Base-by-base conservation (phyloP, 2,797 vertebrate species). In the Enteromius treurensis region DNA sequence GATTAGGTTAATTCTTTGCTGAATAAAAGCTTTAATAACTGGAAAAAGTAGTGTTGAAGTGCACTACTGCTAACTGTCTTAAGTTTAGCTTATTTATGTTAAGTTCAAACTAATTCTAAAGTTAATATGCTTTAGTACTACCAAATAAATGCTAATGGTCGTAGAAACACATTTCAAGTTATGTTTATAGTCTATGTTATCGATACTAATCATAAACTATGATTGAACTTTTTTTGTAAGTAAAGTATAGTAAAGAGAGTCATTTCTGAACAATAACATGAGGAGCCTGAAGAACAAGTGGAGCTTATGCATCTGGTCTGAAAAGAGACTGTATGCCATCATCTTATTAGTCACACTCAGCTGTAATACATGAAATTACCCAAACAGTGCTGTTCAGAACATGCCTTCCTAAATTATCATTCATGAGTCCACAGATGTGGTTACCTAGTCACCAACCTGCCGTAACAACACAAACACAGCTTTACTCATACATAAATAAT, bases 401-500 rank as follows among this genome's bases (percentile, higher is more conserved):
- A 68, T n/a, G 40, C 7, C 45, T 19, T 68, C 1, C 8, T 69
- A 77, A 49, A 64, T 79, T 26, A 32, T 40, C 42, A 29, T 51
- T 67, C 58, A 87, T 84, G 53, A 5, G 14, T 65, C 34, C n/a
- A 84, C 5, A 86, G 7, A 82, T 82, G 79, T 68, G 77, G 84
- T 88, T 87, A 76, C 85, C 0, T 67, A 87, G 88, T 89, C 88
- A 78, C 85, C 82, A 85, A 83, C 90, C 86, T 79, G 83, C 79
- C 75, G 85, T 75, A 88, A 89, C 81, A 77, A 84, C 86, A 87
- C 75, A 76, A 83, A 87, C 82, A 87, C 86, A 85, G 83, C 60
- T 73, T 29, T 53, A 87, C 85, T 58, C 84, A 88, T 85, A 51
- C 84, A 90, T 90, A 90, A 92, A 91, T 40, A 81, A 87, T 80